Evolutionary conservation across 2,888 invertebrate genomes (phyloP).

Genomic region (Nasonovia ribisnigri): DNA sequence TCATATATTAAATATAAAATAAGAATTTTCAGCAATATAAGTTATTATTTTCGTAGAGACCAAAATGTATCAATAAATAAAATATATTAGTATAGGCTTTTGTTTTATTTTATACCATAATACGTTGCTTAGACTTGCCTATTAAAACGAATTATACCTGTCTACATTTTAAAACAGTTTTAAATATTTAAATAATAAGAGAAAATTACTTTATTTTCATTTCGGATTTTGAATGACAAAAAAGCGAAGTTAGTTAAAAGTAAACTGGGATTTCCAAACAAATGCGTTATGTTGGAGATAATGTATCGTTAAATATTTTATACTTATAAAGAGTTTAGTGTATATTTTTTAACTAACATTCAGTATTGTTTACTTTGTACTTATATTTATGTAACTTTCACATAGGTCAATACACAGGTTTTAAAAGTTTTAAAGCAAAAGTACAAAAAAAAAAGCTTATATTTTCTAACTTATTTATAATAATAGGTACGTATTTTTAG

Average conservation of each 20-base stretch:
- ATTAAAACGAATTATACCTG: not conserved
- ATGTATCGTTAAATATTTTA: slow-evolving; percentile 20
- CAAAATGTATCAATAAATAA: not conserved
- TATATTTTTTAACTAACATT: not conserved
- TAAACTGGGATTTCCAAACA: not conserved
- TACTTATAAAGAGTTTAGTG: not conserved
- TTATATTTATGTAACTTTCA: not conserved
- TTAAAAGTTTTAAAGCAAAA: not conserved
- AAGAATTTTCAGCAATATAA: not conserved
- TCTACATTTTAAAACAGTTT: not conserved
- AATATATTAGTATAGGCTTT: not conserved
- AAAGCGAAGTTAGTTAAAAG: not conserved
- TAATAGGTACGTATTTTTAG: not conserved
- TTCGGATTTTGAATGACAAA: not conserved
- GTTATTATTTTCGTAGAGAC: not conserved
- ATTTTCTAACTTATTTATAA: not conserved
- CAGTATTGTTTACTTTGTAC: not conserved
- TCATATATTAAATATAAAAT: not conserved
- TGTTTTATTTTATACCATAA: not conserved
- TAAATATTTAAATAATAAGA: not conserved
- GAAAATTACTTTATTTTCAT: not conserved
- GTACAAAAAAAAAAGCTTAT: not conserved
- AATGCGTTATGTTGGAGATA: not conserved
- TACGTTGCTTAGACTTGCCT: not conserved
- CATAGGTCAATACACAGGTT: not conserved